Evolutionary conservation across 1,140 invertebrate genomes (phyloP).

Genomic region (Dendroctonus valens): DNA sequence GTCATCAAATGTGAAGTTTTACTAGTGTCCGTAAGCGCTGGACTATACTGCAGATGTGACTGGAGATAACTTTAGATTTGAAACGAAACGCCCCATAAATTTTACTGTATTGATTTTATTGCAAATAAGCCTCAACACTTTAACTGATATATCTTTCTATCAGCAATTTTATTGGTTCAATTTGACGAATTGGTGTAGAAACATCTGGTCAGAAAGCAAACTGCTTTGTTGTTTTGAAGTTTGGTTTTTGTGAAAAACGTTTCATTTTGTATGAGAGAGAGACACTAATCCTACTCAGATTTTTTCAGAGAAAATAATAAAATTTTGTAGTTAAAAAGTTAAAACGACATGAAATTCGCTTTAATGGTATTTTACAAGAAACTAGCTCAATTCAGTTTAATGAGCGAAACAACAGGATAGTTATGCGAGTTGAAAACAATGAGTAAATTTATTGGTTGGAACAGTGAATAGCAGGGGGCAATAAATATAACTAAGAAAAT

Average conservation of each 20-base stretch:
- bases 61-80: slow-evolving; percentile 32
- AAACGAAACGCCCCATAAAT: slow-evolving; percentile 39
- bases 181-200: slow-evolving; percentile 6
- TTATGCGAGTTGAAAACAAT: slow-evolving; percentile 26
- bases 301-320: too few relatives aligned
- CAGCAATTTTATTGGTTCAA: slow-evolving; percentile 4
- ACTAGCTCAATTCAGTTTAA: slow-evolving; percentile 12
- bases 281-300: too few relatives aligned
- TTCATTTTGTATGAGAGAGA: too few relatives aligned
- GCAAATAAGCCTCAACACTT: slow-evolving; percentile 40
- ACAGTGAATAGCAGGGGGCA: slow-evolving; percentile 30
- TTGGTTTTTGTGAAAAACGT: too few relatives aligned
- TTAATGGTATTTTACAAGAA: not conserved
- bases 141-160: slow-evolving; percentile 16
- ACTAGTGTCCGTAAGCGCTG: slow-evolving; percentile 18
- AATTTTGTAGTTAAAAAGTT: too few relatives aligned
- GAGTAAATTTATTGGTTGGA: slow-evolving; percentile 30
- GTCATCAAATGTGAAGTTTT: slow-evolving; percentile 12
- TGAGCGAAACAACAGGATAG: slow-evolving; percentile 7
- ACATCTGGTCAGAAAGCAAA: not conserved
- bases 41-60: slow-evolving; percentile 34
- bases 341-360: too few relatives aligned
- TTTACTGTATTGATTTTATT: slow-evolving; percentile 45
- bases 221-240: too few relatives aligned
- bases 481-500: slow-evolving; percentile 37